Conservation (phyloP, 2,888 invertebrate species). For the Latrodectus hesperus region DNA sequence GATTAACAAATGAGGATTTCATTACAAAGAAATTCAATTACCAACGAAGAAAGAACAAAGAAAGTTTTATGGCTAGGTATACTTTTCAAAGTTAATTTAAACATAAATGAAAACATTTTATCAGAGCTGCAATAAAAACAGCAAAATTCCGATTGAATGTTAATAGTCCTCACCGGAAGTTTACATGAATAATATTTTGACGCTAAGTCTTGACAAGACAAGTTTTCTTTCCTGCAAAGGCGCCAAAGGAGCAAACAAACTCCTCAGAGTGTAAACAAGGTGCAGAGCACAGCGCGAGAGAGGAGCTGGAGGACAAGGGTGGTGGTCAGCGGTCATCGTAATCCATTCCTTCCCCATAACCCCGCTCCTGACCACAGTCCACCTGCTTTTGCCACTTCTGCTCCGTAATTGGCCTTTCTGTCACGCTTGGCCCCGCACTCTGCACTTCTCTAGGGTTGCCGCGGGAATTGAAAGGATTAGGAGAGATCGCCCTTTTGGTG, state of each 20-base stretch:
- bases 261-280: neutral
- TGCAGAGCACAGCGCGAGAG: neutral
- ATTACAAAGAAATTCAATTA: too few relatives aligned
- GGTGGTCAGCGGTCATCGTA: constrained; percentile 56
- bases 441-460: constrained; percentile 20
- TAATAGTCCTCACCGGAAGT: too few relatives aligned
- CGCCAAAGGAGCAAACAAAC: neutral
- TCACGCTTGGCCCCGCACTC: constrained; percentile 33
- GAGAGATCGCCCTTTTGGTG: constrained; percentile 37
- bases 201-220: too few relatives aligned
- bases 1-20: too few relatives aligned
- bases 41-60: too few relatives aligned
- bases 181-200: too few relatives aligned
- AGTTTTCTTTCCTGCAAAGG: neutral
- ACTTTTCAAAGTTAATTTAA: too few relatives aligned
- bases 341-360: constrained; percentile 47
- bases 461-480: constrained; percentile 36
- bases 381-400: constrained; percentile 44
- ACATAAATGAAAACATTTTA: too few relatives aligned
- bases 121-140: too few relatives aligned
- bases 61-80: too few relatives aligned
- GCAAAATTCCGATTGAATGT: too few relatives aligned
- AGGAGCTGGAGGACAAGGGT: constrained; percentile 3
- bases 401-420: constrained; percentile 28
- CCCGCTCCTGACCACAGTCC: constrained; percentile 53